Percentiles rank a stretch among this genome's conserved stretches.
These are phyloP conservation scores for Phytoseiulus persimilis DNA, from an alignment of 2,888 invertebrate genomes.

Conservation along the genomic window DNA sequence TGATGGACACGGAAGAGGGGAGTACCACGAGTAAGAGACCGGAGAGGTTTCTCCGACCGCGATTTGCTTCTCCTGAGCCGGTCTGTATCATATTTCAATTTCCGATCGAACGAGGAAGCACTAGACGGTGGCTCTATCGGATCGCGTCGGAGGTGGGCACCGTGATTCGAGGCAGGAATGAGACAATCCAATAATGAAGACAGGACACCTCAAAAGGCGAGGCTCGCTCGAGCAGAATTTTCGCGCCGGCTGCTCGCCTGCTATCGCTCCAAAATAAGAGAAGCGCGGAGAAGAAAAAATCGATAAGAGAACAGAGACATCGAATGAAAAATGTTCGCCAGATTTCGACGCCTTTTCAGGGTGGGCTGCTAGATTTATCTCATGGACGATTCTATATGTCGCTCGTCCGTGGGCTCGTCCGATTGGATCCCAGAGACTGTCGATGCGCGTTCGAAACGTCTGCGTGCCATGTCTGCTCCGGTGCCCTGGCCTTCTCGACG, in stretches of 20 bases:
- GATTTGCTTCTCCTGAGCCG: background rate
- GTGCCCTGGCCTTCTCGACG: background rate
- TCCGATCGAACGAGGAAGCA: background rate
- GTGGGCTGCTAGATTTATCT: background rate
- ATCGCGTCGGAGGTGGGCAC: background rate
- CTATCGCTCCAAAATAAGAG: background rate
- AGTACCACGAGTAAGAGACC: background rate
- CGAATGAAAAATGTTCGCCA: slow-evolving; percentile 5
- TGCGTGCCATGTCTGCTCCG: background rate
- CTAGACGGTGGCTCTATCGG: background rate
- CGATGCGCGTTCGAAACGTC: background rate
- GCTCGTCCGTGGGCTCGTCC: background rate
- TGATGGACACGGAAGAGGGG: background rate
- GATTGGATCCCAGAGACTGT: background rate
- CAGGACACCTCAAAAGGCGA: background rate
- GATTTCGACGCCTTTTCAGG: slow-evolving; percentile 5
- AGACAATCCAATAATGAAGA: background rate
- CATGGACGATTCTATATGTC: background rate
- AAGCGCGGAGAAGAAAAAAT: background rate
- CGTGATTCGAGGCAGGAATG: too few relatives aligned
- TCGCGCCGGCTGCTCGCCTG: background rate
- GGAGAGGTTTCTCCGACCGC: background rate
- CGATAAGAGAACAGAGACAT: background rate
- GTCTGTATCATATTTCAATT: background rate
- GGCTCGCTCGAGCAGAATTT: background rate